These are phyloP conservation scores for Caenorhabditis sp. DNA, from an alignment of 2,888 invertebrate species.

Conservation along the genomic window DNA sequence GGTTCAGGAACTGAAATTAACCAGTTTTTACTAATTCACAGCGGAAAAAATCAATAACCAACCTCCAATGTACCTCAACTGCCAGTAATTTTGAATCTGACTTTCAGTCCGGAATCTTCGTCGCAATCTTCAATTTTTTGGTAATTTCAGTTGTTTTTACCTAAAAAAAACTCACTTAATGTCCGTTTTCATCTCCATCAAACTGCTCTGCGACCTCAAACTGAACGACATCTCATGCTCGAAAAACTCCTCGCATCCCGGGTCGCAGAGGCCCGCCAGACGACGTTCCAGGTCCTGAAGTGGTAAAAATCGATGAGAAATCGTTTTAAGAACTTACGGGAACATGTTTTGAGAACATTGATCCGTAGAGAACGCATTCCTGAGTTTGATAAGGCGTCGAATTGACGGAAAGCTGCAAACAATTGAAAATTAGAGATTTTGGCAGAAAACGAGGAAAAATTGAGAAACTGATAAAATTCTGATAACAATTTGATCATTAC, in stretches of 20 bases:
- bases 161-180: constrained; percentile 69
- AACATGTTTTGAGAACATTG: constrained; percentile 48
- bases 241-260: constrained; percentile 68
- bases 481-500: background rate
- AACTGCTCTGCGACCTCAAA: constrained; percentile 53
- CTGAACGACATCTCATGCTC: constrained; percentile 76
- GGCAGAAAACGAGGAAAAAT: background rate
- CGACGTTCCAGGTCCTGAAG: constrained; percentile 68
- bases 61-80: constrained; percentile 70
- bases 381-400: constrained; percentile 67
- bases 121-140: constrained; percentile 56
- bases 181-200: constrained; percentile 58
- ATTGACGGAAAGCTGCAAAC: constrained; percentile 41
- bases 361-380: constrained; percentile 71
- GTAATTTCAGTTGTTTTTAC: background rate
- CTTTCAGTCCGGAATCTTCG: constrained; percentile 67
- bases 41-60: background rate
- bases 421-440: background rate
- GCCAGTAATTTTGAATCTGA: constrained; percentile 65
- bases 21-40: no score
- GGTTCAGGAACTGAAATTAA: constrained; percentile 74
- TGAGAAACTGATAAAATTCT: background rate
- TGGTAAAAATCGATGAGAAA: background rate
- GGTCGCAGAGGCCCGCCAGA: constrained; percentile 72
- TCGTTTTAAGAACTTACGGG: constrained; percentile 51